These are phyloP conservation scores for Deroptyus accipitrinus DNA, from an alignment of 2,113 vertebrate genomes.

Conservation along the genomic window DNA sequence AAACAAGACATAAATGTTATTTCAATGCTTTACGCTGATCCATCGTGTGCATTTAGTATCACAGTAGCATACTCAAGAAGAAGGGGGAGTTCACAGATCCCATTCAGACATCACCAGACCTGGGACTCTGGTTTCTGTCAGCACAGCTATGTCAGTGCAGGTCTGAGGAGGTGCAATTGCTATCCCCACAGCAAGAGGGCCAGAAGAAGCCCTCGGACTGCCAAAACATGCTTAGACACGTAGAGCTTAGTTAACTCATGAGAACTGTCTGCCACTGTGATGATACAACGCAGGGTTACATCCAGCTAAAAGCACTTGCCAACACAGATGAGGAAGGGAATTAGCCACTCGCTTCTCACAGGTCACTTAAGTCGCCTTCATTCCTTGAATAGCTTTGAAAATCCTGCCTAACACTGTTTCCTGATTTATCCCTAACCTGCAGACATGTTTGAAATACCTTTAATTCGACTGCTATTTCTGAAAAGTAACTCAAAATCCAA, in stretches of 20 bases:
- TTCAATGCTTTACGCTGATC: not conserved
- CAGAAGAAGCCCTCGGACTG: not conserved
- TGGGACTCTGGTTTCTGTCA: not conserved
- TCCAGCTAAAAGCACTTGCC: not conserved
- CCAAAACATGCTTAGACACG: not conserved
- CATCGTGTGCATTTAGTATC: not conserved
- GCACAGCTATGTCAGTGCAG: not conserved
- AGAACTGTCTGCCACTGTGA: not conserved
- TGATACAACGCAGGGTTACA: fast-evolving
- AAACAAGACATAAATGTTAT: conserved; percentile 17
- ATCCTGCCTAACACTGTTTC: not conserved
- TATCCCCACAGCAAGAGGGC: not conserved
- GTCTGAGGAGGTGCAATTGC: not conserved
- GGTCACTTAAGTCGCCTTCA: not conserved
- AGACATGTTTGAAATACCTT: not conserved
- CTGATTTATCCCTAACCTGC: not conserved
- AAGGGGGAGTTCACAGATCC: not conserved
- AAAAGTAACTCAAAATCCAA: not conserved
- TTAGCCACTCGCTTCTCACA: not conserved
- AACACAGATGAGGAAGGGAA: not conserved
- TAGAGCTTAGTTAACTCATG: not conserved
- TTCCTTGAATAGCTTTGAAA: not conserved
- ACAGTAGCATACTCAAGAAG: not conserved
- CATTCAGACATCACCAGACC: not conserved
- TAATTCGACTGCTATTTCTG: not conserved